phyloP scores from a whole-genome alignment of 2,888 invertebrate genomes.

The Hymenopus coronatus region DNA sequence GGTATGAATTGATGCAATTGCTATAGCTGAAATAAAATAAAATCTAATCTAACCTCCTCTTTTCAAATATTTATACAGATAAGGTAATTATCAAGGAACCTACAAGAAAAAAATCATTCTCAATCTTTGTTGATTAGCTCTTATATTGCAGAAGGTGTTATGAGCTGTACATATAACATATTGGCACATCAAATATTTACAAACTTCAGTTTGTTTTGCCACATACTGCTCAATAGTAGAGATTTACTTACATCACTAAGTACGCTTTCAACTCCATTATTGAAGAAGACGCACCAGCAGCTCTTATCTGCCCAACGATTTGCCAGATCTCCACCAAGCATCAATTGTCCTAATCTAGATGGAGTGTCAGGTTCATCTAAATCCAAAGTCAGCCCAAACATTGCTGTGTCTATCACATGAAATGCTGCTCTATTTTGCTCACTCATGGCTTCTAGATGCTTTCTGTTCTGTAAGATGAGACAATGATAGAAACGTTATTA shows the following conservation, averaged over 20 bases:
- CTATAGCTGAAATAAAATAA: too few relatives aligned
- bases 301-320: slow-evolving; percentile 62
- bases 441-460: slow-evolving; percentile 45
- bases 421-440: slow-evolving; percentile 45
- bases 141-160: too few relatives aligned
- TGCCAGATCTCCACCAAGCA: slow-evolving; percentile 51
- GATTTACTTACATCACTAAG: slow-evolving; percentile 53
- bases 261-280: slow-evolving; percentile 52
- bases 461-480: slow-evolving; percentile 45
- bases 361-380: slow-evolving; percentile 42
- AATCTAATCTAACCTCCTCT: too few relatives aligned
- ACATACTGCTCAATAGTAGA: not conserved
- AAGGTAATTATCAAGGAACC: too few relatives aligned
- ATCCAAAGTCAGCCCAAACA: slow-evolving; percentile 46
- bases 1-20: too few relatives aligned
- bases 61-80: too few relatives aligned
- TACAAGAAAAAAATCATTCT: too few relatives aligned
- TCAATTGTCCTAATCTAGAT: slow-evolving; percentile 44
- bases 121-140: too few relatives aligned
- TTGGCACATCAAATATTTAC: too few relatives aligned
- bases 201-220: not conserved
- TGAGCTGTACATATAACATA: too few relatives aligned
- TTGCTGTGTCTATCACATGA: slow-evolving; percentile 47
- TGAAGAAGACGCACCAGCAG: slow-evolving; percentile 48
- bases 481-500: too few relatives aligned